Evolutionary conservation across 1,140 invertebrate species (phyloP).

Genomic region (Pomacea maculata): DNA sequence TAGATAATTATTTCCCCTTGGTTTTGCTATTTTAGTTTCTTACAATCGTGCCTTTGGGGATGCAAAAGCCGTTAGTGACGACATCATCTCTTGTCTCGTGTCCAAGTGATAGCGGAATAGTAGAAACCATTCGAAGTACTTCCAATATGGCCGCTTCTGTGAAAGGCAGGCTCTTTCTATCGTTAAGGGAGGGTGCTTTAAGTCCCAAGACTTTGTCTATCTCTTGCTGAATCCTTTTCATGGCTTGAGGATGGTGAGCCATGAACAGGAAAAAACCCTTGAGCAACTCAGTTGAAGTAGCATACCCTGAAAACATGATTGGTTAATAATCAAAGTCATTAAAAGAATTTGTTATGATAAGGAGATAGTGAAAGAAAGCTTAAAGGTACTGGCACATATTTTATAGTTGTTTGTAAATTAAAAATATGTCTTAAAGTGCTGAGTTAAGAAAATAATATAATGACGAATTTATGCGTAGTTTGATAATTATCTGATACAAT

Average conservation of each 20-base stretch:
- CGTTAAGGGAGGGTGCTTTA: slow-evolving; percentile 17
- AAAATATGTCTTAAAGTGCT: no score
- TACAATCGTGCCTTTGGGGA: slow-evolving; percentile 16
- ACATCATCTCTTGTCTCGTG: slow-evolving; percentile 19
- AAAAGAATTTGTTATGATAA: no score
- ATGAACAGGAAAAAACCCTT: slow-evolving; percentile 39
- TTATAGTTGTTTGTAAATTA: no score
- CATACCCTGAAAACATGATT: slow-evolving; percentile 6
- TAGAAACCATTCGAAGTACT: slow-evolving; percentile 40
- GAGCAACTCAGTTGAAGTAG: slow-evolving; percentile 33
- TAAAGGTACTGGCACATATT: no score
- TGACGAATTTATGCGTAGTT: no score
- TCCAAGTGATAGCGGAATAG: slow-evolving; percentile 58
- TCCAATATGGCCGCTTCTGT: slow-evolving; percentile 49
- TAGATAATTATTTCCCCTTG: no score
- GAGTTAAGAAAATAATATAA: no score
- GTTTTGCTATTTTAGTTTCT: not conserved
- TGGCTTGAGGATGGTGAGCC: slow-evolving; percentile 59
- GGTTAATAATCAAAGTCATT: no score
- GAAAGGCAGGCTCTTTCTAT: slow-evolving; percentile 41
- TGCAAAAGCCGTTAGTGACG: not conserved
- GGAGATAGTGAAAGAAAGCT: no score
- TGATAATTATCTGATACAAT: no score
- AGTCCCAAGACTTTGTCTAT: slow-evolving; percentile 28
- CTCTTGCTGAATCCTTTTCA: slow-evolving; percentile 39